Evolutionary conservation across 2,888 invertebrate species (phyloP), one percentile per base, ranked within the genome.

Genomic region (Cepaea hortensis): DNA sequence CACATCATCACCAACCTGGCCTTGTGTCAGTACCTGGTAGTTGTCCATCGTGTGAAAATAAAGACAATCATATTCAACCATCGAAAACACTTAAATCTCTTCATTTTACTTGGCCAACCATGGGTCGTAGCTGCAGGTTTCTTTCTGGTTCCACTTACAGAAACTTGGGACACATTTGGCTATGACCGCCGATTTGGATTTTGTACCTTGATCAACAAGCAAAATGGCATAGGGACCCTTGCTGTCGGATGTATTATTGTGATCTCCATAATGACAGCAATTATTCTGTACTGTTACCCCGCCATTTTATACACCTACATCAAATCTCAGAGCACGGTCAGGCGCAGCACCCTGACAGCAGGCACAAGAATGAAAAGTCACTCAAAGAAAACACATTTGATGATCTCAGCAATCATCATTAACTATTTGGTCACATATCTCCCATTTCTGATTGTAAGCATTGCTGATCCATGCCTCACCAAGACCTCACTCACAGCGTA

Each of bases 261-360:
- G 18, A 81, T 81, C 50, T 15, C 79, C n/a, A 68, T 62, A 1
- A 85, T 85, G 48, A 55, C 79, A 4, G 68, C 23, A 4, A 70
- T 77, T 5, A 77, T 50, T 7, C 35, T 77, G 23, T 85, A 81
- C 75, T 85, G 85, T 75, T 85, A 85, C 55, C 20, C 73, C 9
- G 73, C 81, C 1, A 85, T 85, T 23, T 35, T 35, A 35, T 35
- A 35, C 35, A 35, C 35, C 35, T 35, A 35, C 35, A 35, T 35
- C 35, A 35, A 5, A 11, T 85, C 85, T 15, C 73, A 50, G 1
- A 23, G 62, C 11, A 81, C 23, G 70, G 73, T 50, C 13, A 15
- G 35, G 0, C 35, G 35, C 13, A 20, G 72, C 35, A 20, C 73
- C 0, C 5, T 62, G 55, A 46, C 3, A 1, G 65, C 75, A 18